These are phyloP conservation scores for Archivesica marissinica DNA, from an alignment of 1,140 invertebrate species.

Conservation along the genomic window DNA sequence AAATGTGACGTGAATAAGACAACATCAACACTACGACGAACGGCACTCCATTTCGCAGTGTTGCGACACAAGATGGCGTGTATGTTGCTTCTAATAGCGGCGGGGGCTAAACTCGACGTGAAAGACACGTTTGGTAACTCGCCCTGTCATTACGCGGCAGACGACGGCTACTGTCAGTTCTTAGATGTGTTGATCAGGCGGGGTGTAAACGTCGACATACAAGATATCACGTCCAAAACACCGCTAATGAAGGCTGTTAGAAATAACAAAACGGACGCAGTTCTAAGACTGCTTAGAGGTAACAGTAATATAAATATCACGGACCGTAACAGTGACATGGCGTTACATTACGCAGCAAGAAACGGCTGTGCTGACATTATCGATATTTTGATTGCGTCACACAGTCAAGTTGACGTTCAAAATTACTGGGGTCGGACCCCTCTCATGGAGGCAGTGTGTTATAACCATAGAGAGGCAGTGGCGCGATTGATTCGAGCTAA, in stretches of 20 bases:
- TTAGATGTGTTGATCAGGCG: conserved; percentile 80
- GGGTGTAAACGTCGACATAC: conserved; percentile 80
- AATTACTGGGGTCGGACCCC: conserved; percentile 84
- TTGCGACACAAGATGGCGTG: conserved; percentile 82
- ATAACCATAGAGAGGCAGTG: conserved; percentile 83
- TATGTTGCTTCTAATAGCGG: conserved; percentile 80
- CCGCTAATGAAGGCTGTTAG: conserved; percentile 83
- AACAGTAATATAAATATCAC: conserved; percentile 92
- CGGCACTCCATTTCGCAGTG: conserved; percentile 82
- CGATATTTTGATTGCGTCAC: conserved; percentile 78
- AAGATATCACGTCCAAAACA: conserved; percentile 83
- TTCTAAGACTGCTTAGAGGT: conserved; percentile 78
- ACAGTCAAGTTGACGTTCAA: conserved; percentile 82
- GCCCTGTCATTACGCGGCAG: conserved; percentile 83
- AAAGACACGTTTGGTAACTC: conserved; percentile 84
- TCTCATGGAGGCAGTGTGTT: conserved; percentile 83
- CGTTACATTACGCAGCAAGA: conserved; percentile 88
- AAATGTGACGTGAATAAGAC: conserved; percentile 83
- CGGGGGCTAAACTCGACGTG: conserved; percentile 81
- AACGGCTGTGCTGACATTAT: conserved; percentile 81
- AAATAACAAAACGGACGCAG: conserved; percentile 82
- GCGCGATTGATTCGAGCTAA: conserved; percentile 76
- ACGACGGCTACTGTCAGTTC: conserved; percentile 83
- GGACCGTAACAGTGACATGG: conserved; percentile 98
- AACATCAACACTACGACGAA: conserved; percentile 80